These are phyloP conservation scores for Pachyramphus minor DNA, from an alignment of 2,113 vertebrate species.

Conservation along the genomic window DNA sequence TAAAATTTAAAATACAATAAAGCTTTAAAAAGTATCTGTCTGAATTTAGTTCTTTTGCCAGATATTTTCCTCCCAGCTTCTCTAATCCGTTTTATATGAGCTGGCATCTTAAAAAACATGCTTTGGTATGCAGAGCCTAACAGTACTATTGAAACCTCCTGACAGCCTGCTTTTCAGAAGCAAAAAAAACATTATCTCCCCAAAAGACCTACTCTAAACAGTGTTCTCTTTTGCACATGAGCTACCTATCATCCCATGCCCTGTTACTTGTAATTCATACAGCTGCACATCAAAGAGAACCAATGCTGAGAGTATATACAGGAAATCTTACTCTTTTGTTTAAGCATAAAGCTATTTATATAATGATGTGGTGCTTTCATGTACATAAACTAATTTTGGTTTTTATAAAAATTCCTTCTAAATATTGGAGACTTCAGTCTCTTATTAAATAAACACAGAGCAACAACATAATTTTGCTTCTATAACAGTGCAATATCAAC, in stretches of 20 bases:
- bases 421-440: background rate
- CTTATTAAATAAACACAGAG: background rate
- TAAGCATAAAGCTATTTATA: background rate
- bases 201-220: background rate
- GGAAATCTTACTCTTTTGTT: background rate
- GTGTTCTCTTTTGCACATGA: background rate
- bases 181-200: background rate
- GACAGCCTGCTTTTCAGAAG: background rate
- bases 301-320: background rate
- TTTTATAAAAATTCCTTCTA: background rate
- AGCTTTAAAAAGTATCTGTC: background rate
- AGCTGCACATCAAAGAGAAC: background rate
- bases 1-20: background rate
- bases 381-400: background rate
- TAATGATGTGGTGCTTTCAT: background rate
- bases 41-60: background rate
- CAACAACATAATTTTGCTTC: background rate
- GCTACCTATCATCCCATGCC: background rate
- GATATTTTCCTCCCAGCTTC: background rate
- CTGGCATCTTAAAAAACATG: background rate
- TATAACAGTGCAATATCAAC: background rate
- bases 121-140: conserved; percentile 1
- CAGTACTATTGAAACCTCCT: background rate
- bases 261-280: background rate
- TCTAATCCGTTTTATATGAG: background rate